Percentiles rank a stretch among this genome's conserved stretches.
Conservation (phyloP, 2,888 invertebrate species). For the Disparrhopalites patrizii region DNA sequence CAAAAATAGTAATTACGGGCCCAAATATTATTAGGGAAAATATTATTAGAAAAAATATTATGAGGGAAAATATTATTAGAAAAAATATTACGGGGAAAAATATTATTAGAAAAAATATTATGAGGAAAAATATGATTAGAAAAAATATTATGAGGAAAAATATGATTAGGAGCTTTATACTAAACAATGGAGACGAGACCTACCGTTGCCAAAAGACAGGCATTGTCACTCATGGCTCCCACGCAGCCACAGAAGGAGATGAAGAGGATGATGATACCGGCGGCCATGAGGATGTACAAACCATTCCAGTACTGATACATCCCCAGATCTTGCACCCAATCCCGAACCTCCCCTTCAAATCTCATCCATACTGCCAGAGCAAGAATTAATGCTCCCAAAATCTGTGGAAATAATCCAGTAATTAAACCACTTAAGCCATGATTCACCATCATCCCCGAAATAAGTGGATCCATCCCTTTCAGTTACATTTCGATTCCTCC, state of each 20-base stretch:
- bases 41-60: no score
- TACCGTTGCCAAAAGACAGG: constrained; percentile 65
- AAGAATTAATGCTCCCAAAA: constrained; percentile 73
- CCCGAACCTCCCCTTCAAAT: constrained; percentile 74
- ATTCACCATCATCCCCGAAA: background rate
- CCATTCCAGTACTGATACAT: constrained; percentile 77
- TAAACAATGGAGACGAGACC: no score
- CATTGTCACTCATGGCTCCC: constrained; percentile 74
- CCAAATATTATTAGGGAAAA: no score
- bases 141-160: no score
- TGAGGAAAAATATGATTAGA: no score
- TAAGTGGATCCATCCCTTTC: background rate
- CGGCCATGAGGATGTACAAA: constrained; percentile 72
- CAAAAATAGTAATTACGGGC: no score
- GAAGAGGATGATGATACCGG: constrained; percentile 67
- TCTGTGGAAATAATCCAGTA: no score
- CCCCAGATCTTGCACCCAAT: constrained; percentile 72
- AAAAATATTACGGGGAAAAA: no score
- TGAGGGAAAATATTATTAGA: no score
- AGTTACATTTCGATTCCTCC: background rate
- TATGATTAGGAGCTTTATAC: no score
- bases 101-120: no score
- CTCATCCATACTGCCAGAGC: constrained; percentile 76
- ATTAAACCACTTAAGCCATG: background rate
- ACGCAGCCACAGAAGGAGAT: constrained; percentile 77